Evolutionary conservation across 2,113 vertebrate species (phyloP).

Genomic region (Nyctereutes procyonoides): DNA sequence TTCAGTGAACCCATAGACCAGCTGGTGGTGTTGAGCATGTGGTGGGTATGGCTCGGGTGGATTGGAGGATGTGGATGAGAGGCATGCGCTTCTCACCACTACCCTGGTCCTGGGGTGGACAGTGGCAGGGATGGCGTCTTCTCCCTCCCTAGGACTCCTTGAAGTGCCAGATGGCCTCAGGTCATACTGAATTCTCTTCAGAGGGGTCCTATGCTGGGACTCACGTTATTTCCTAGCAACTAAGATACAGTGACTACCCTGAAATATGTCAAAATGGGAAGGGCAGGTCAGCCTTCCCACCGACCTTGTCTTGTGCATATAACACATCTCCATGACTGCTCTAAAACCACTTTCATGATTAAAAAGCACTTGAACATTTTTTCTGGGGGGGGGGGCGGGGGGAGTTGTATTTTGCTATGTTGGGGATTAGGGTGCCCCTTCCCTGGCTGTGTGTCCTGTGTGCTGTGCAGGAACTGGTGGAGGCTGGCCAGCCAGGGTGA

Average conservation of each 20-base stretch:
- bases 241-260: fast-evolving
- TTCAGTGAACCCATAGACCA: fast-evolving
- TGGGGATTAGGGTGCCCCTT: fast-evolving
- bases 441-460: fast-evolving
- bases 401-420: background rate
- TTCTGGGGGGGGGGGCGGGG: too few relatives aligned
- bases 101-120: fast-evolving
- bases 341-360: background rate
- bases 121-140: background rate
- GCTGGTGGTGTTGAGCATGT: fast-evolving
- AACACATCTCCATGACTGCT: background rate
- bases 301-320: fast-evolving
- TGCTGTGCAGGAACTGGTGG: fast-evolving
- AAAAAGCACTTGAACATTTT: background rate
- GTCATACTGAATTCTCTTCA: background rate
- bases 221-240: background rate
- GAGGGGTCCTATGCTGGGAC: fast-evolving
- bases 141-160: background rate
- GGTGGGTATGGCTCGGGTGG: fast-evolving
- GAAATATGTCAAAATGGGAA: fast-evolving
- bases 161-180: fast-evolving
- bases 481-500: background rate
- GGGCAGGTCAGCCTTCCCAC: background rate
- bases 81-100: fast-evolving
- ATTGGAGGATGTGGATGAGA: fast-evolving